Evolutionary conservation across 2,888 invertebrate species (phyloP), one percentile per base, ranked within the genome.

Genomic region (Apomyelois bistriatella): DNA sequence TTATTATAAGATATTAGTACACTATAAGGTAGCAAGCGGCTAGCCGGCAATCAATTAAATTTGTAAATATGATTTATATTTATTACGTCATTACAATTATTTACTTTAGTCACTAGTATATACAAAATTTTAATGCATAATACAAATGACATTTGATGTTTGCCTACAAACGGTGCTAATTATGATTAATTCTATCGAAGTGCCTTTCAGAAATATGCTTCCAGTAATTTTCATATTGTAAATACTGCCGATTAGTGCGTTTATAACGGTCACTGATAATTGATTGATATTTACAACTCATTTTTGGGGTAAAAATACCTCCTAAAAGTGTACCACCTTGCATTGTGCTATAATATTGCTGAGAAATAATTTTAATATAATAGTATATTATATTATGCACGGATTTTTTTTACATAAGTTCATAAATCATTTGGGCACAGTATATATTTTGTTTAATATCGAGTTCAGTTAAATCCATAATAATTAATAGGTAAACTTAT

Each of bases 141-240:
- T 43, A 43, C 0, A 17, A 43, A 30, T 28, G 7, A 30, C 13
- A 13, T 43, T 43, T 30, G 9, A 28, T 22, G 10, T 41, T 43
- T 30, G 43, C 43, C 13, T 28, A 28, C 10, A 15, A 15, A 30
- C 13, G 43, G 43, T 43, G 43, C 43, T 43, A 43, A 43, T 37
- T 32, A 32, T 22, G 2, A 3, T 2, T 22, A 22, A 22, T 22
- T 22, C 5, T 42, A 42, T 28, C 6, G 22, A 42, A 43, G 43
- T 43, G 43, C 43, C 43, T 43, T 43, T 30, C 30, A 42, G 30
- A 43, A 43, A 43, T 42, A 42, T 28, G 43, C 43, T 43, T 43
- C 43, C 43, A 43, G 28, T 42, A 22, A 43, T 43, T 13, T 15
- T 5, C 13, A 13, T 28, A 3, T 9, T 36, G 10, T 32, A 32